Percentiles rank a stretch among this genome's conserved stretches.
phyloP scores from a whole-genome alignment of 2,797 vertebrate genomes.

The Aplochiton taeniatus region DNA sequence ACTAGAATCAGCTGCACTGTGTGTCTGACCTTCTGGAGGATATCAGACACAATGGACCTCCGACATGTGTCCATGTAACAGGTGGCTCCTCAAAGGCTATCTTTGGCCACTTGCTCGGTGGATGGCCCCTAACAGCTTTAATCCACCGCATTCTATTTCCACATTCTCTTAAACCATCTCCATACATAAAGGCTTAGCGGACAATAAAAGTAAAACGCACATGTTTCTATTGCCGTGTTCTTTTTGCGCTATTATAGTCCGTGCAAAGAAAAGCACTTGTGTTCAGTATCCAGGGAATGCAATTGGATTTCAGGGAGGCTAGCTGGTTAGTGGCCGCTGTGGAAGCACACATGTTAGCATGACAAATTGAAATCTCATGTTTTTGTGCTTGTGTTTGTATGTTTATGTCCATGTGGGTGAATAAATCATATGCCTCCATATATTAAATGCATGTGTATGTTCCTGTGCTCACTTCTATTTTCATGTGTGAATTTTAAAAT shows the following conservation, averaged over 20 bases:
- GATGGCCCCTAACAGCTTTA: neutral
- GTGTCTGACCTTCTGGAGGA: conserved; percentile 41
- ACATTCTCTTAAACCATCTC: neutral
- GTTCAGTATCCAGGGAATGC: conserved; percentile 16
- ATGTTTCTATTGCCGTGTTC: neutral
- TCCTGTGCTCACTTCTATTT: neutral
- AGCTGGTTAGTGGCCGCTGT: conserved; percentile 1
- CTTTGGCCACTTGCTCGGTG: neutral
- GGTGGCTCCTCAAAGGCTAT: conserved; percentile 22
- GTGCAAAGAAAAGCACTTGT: conserved; percentile 2
- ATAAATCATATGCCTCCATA: too few species aligned
- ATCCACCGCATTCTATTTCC: conserved; percentile 5
- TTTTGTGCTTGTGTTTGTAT: conserved; percentile 2
- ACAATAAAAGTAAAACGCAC: neutral
- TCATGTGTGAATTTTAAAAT: neutral
- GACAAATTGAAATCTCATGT: neutral
- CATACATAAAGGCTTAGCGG: neutral
- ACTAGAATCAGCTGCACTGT: conserved; percentile 39
- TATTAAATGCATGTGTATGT: neutral
- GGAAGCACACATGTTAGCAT: neutral
- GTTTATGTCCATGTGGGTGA: neutral
- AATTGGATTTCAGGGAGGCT: conserved; percentile 14
- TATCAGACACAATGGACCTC: conserved; percentile 26
- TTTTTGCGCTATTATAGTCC: neutral
- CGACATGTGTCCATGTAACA: conserved; percentile 37